Evolutionary conservation across 2,113 vertebrate genomes (phyloP), one percentile per base, ranked within the genome.

Genomic region (Gorsachius goisagi): DNA sequence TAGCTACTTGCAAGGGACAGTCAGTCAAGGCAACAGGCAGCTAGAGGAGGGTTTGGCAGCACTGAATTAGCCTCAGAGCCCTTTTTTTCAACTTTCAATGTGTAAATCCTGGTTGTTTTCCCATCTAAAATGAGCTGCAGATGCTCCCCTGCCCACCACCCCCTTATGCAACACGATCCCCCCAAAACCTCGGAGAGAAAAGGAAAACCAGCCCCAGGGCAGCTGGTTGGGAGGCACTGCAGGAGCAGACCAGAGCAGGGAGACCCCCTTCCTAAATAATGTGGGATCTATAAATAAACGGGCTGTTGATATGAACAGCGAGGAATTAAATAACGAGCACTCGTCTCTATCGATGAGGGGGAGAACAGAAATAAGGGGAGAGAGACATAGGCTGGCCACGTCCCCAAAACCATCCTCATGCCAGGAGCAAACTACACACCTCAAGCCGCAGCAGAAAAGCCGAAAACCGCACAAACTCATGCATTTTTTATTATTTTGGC

Each of bases 161-260:
- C 60, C 3, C 1, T 47, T 59, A 23, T 2, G 0, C 0, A 1
- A 15, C 7, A 1, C 0, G 3, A 59, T n/a, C 6, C 12, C 32
- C 56, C 26, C 12, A 50, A 74, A 92, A 88, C 12, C 44, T 22
- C 9, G 5, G 59, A 69, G 53, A 32, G 53, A 63, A 84, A 59
- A 78, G 18, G 52, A 59, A 93, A 86, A 39, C 6, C 15, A 49
- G 45, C 66, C 16, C 93, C 33, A 33, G 30, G 21, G 19, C 35
- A 66, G 49, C 19, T 84, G 28, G 23, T 47, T 47, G 69, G 60
- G 82, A 71, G 73, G 41, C 32, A 58, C 18, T 0, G 5, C 2
- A 3, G 68, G 45, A 69, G 33, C 27, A 67, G 79, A 62, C 9
- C 2, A 1, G 27, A 66, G 74, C 3, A 77, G 18, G 52, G 21